A percentile compares a stretch with the other conserved stretches of the same genome.
These are phyloP conservation scores for Streptopelia turtur DNA, from an alignment of 2,797 vertebrate genomes.

Conservation along the genomic window DNA sequence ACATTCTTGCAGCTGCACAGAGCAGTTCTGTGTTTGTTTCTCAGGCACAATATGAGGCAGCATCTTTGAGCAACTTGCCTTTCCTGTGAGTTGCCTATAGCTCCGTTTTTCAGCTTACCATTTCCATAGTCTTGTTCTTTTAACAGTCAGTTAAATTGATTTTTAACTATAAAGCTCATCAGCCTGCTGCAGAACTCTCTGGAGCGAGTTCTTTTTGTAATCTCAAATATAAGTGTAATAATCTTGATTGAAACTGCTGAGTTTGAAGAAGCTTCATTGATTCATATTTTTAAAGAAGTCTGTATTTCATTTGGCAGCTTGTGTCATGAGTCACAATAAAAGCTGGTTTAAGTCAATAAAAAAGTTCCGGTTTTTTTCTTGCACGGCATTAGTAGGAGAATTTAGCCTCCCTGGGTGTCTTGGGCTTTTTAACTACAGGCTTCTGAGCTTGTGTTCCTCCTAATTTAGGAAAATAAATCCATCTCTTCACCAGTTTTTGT, in stretches of 20 bases:
- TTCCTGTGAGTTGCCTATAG: neutral
- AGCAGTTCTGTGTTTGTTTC: neutral
- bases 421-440: neutral
- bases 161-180: conserved; percentile 11
- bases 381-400: neutral
- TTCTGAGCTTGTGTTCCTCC: neutral
- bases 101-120: neutral
- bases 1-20: neutral
- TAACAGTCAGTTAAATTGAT: conserved; percentile 17
- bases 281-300: neutral
- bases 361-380: neutral
- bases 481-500: neutral
- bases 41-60: neutral
- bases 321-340: neutral
- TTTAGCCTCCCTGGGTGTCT: neutral
- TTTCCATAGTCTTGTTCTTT: neutral
- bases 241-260: conserved; percentile 9
- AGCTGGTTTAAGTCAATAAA: neutral
- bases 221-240: conserved; percentile 8
- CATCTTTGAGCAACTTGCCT: neutral
- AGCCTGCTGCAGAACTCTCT: neutral
- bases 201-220: neutral
- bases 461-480: neutral
- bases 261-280: conserved; percentile 14
- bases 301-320: neutral